phyloP scores from a whole-genome alignment of 2,113 vertebrate species.

The Ranitomeya variabilis region DNA sequence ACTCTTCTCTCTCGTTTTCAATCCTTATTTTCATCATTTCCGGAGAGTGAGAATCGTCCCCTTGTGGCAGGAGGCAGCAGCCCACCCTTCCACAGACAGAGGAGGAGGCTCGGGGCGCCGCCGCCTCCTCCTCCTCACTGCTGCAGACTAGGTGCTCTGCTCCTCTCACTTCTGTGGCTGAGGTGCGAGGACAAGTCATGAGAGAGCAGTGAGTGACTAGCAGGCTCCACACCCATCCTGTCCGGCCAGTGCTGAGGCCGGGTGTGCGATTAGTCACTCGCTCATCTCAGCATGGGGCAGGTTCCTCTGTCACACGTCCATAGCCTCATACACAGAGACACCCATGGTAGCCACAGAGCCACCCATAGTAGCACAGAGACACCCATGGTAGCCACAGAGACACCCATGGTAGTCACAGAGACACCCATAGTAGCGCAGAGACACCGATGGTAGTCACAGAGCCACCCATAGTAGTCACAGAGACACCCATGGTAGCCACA shows the following conservation, averaged over 20 bases:
- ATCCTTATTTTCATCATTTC: constrained; percentile 80
- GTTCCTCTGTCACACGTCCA: neutral
- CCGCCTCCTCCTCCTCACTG: neutral
- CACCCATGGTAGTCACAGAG: no score
- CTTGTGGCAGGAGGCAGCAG: constrained; percentile 60
- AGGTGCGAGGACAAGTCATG: neutral
- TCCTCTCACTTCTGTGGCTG: neutral
- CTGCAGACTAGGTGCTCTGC: constrained; percentile 51
- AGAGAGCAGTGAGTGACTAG: neutral
- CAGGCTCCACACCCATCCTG: constrained; percentile 31
- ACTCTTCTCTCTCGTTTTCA: constrained; percentile 61
- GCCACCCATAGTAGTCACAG: no score
- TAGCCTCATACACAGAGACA: no score
- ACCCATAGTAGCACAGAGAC: no score
- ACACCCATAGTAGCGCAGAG: no score
- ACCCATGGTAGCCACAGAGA: no score
- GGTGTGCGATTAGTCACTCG: neutral
- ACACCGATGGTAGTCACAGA: no score
- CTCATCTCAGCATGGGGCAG: neutral
- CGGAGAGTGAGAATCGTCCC: constrained; percentile 75
- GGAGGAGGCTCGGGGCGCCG: constrained; percentile 58
- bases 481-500: no score
- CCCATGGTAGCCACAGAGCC: no score
- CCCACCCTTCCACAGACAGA: constrained; percentile 56
- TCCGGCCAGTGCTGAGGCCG: neutral